Evolutionary conservation across 2,888 invertebrate genomes (phyloP).

Genomic region (Campoplex nolae): DNA sequence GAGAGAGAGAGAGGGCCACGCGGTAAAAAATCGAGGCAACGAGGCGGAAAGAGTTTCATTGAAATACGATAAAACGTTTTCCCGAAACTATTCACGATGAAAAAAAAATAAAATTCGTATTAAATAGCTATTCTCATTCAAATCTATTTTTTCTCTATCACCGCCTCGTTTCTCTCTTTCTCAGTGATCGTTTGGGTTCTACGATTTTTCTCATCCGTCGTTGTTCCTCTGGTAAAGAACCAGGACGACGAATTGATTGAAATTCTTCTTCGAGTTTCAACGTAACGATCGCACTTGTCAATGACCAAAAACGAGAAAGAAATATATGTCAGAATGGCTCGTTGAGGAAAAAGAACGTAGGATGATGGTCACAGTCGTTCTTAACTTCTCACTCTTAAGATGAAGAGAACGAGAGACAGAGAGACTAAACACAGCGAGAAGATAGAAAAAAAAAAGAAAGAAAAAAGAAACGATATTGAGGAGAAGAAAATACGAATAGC

Average conservation of each 20-base stretch:
- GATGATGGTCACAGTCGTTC: conserved; percentile 13
- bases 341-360: conserved; percentile 44
- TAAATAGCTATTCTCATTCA: not conserved
- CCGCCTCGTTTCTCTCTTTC: not conserved
- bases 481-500: conserved; percentile 51
- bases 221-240: not conserved
- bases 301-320: conserved; percentile 28
- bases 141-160: not conserved
- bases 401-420: conserved; percentile 1
- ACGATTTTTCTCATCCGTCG: conserved; percentile 29
- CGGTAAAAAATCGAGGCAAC: not conserved
- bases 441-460: conserved; percentile 43
- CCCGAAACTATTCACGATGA: not conserved
- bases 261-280: not conserved
- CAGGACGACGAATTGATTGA: conserved; percentile 53
- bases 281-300: conserved; percentile 19
- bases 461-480: conserved; percentile 51
- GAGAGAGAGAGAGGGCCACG: not conserved
- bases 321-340: conserved; percentile 7
- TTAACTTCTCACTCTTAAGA: not conserved
- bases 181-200: not conserved
- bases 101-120: not conserved
- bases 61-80: not conserved
- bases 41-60: too few species aligned
- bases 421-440: conserved; percentile 14